These are phyloP conservation scores for Berghia stephanieae DNA, from an alignment of 1,140 invertebrate genomes.

Conservation along the genomic window DNA sequence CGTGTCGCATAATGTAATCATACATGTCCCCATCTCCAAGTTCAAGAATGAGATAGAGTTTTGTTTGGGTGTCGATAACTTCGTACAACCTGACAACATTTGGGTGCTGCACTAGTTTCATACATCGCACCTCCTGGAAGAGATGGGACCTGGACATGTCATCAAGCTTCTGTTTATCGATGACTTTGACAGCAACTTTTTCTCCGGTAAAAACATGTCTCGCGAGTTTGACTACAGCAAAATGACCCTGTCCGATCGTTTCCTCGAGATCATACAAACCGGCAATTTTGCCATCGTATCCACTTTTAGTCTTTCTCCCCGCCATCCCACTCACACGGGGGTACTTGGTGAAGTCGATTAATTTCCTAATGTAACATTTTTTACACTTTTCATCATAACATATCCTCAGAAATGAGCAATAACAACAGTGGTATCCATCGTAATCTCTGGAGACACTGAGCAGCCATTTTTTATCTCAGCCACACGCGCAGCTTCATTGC, in stretches of 20 bases:
- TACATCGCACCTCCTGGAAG: slow-evolving; percentile 94
- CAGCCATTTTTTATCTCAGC: slow-evolving; percentile 38
- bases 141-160: slow-evolving; percentile 95
- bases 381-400: background rate
- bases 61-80: slow-evolving; percentile 93
- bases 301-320: slow-evolving; percentile 46
- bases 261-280: slow-evolving; percentile 96
- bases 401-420: background rate
- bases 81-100: slow-evolving; percentile 98
- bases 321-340: slow-evolving; percentile 33
- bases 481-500: slow-evolving; percentile 32
- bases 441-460: slow-evolving; percentile 4
- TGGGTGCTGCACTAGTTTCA: slow-evolving; percentile 98
- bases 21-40: slow-evolving; percentile 99
- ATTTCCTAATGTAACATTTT: background rate
- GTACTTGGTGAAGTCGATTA: background rate
- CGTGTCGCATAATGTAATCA: slow-evolving; percentile 98
- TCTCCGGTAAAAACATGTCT: slow-evolving; percentile 99
- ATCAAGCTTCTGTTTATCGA: slow-evolving; percentile 98
- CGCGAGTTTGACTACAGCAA: slow-evolving; percentile 98
- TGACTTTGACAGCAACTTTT: slow-evolving; percentile 88
- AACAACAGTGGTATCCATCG: slow-evolving; percentile 26
- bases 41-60: slow-evolving; percentile 86
- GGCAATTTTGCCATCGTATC: slow-evolving; percentile 87
- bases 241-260: slow-evolving; percentile 86